Conservation (phyloP, 2,113 vertebrate genomes). For the Clupea harengus region DNA sequence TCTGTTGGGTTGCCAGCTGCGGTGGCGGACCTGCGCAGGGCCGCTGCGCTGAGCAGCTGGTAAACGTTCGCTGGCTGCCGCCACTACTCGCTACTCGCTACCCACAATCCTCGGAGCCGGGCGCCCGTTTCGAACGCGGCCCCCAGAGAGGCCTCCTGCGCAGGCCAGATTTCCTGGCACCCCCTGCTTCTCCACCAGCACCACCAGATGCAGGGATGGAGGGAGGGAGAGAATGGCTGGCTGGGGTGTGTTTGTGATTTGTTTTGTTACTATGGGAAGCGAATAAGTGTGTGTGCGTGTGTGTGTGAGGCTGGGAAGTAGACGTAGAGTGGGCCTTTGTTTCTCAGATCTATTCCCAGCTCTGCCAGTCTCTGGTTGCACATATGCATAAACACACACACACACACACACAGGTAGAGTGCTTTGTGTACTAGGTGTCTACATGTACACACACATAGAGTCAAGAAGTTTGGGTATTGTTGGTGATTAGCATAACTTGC, state of each 20-base stretch:
- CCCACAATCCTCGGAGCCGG: background rate
- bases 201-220: background rate
- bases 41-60: background rate
- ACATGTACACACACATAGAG: too few species aligned
- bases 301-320: background rate
- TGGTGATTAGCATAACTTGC: too few species aligned
- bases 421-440: too few species aligned
- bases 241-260: background rate
- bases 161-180: conserved; percentile 3
- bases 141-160: background rate
- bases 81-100: background rate
- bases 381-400: background rate
- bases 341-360: background rate
- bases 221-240: background rate
- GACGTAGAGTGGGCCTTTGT: background rate
- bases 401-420: background rate
- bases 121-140: background rate
- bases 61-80: background rate
- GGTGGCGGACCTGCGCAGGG: background rate
- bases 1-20: background rate
- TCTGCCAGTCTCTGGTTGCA: background rate
- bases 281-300: background rate
- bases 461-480: too few species aligned
- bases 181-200: background rate
- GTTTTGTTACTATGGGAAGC: background rate